Evolutionary conservation across 2,797 vertebrate genomes (phyloP).

Genomic region (Sebastes cheni): DNA sequence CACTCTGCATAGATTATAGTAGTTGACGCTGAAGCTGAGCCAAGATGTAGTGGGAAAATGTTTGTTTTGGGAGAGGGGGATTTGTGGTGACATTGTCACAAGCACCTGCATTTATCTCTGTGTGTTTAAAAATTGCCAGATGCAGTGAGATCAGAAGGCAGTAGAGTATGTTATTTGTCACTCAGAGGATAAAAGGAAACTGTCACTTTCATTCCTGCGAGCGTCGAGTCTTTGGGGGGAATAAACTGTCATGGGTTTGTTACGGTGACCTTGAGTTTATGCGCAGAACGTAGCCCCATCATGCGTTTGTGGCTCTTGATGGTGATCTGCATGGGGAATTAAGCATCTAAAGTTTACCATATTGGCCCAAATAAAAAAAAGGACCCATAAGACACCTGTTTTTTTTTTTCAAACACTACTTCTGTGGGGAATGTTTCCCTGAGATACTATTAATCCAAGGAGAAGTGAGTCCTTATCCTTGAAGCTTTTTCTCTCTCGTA

Average conservation of each 20-base stretch:
- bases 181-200: slow-evolving; percentile 43
- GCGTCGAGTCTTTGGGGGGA: slow-evolving; percentile 24
- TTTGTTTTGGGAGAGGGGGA: neutral
- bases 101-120: slow-evolving; percentile 43
- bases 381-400: neutral
- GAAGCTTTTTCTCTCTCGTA: neutral
- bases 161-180: slow-evolving; percentile 30
- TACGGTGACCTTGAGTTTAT: slow-evolving; percentile 54
- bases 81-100: slow-evolving; percentile 32
- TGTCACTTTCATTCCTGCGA: slow-evolving; percentile 29
- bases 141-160: slow-evolving; percentile 44
- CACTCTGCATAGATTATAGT: slow-evolving; percentile 50
- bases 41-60: slow-evolving; percentile 20
- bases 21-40: slow-evolving; percentile 40
- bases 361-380: neutral
- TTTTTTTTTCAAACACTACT: neutral
- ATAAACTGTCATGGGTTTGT: slow-evolving; percentile 29
- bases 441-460: neutral
- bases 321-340: neutral
- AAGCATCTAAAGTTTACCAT: neutral
- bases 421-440: neutral
- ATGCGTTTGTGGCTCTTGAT: neutral
- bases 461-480: neutral
- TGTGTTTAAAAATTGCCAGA: slow-evolving; percentile 36
- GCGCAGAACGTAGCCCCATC: neutral